Evolutionary conservation across 2,113 vertebrate species (phyloP), one percentile per base, ranked within the genome.

Genomic region (Lepisosteus oculatus): DNA sequence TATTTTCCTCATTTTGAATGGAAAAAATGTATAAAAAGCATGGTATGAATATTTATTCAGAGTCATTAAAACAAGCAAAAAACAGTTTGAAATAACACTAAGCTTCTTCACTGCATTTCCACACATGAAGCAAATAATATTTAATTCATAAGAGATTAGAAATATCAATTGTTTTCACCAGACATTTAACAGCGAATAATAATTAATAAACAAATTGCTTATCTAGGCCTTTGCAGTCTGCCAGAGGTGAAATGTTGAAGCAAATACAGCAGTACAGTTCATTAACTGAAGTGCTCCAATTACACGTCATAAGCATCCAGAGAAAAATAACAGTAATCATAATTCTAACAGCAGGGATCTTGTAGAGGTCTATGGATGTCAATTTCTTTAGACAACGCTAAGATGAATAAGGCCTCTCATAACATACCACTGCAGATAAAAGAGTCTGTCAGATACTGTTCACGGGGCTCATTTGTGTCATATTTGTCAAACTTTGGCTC

Each of bases 261-360:
- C 73, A n/a, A 76, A 74, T 76, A 71, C 79, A 70, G 74, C 66
- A 67, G 17, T 55, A 73, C 69, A 73, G 70, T 75, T 88, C 80
- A 83, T 90, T 86, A 87, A 76, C 77, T 81, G 81, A 79, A 78
- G 84, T 87, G 84, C 84, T 81, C 84, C 81, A 85, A 86, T 86
- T 86, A 80, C 69, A 75, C 74, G 79, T 84, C 84, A 79, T 84
- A 65, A 29, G 29, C 70, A 76, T 81, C 72, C 73, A 71, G 70
- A 84, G 81, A 88, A 85, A 88, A 91, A 89, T 82, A 78, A 85
- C 77, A 79, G 77, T 82, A 87, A 90, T 87, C 88, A 83, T 74
- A 3, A 78, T 76, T 82, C 76, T 77, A 86, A 86, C 81, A 81
- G 13, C 1, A 68, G 68, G 75, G 71, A 77, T 73, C 72, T 76